phyloP scores from a whole-genome alignment of 1,140 invertebrate species.

The Liolophura sinensis region DNA sequence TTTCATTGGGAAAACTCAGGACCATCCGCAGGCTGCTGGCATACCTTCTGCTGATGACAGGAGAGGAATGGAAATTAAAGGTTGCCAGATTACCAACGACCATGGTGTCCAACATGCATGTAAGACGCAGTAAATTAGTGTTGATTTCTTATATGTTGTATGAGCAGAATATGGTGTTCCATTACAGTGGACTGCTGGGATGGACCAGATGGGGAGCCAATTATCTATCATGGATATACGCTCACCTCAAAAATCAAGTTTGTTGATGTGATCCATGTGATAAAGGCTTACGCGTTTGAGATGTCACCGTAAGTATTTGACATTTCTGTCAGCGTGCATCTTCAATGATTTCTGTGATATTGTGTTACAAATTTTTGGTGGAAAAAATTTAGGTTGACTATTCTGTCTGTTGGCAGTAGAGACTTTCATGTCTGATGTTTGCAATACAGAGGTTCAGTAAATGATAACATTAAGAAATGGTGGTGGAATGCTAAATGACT shows the following conservation, averaged over 20 bases:
- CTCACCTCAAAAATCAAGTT: slow-evolving; percentile 96
- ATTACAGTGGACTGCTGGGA: slow-evolving; percentile 92
- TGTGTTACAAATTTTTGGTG: no score
- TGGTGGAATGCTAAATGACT: no score
- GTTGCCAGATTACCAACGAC: background rate
- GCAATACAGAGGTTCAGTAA: no score
- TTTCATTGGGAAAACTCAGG: no score
- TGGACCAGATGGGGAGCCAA: slow-evolving; percentile 82
- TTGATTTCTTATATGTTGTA: background rate
- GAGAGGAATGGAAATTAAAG: no score
- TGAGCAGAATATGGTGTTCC: background rate
- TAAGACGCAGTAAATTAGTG: background rate
- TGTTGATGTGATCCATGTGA: slow-evolving; percentile 89
- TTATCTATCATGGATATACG: slow-evolving; percentile 97
- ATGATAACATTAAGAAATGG: no score
- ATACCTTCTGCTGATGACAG: no score
- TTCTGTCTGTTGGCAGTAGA: no score
- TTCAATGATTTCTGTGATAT: background rate
- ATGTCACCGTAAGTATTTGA: slow-evolving; percentile 74
- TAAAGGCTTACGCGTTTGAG: slow-evolving; percentile 96
- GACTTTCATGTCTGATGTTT: no score
- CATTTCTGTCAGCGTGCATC: background rate
- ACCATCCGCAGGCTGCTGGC: no score
- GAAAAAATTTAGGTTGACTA: no score
- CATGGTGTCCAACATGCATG: no score